Conservation (phyloP, 2,797 vertebrate species). For the Cyprinodon diabolis region DNA sequence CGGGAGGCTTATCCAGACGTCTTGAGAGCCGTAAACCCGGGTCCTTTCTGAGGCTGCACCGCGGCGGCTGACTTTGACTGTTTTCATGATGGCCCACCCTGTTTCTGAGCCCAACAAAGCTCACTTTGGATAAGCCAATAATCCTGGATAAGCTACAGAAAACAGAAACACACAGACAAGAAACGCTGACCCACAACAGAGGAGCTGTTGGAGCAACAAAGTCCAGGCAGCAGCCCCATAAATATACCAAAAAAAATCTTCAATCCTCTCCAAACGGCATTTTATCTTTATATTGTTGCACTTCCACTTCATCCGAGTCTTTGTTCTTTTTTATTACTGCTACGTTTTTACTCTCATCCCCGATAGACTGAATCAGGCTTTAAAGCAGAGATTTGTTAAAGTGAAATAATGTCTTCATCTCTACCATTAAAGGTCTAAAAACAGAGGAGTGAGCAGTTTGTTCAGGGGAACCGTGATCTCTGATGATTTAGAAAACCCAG, state of each 20-base stretch:
- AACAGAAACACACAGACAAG: background rate
- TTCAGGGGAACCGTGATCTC: background rate
- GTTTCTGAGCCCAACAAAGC: background rate
- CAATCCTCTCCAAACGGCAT: background rate
- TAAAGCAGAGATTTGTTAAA: background rate
- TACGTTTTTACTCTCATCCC: background rate
- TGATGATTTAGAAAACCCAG: too few species aligned
- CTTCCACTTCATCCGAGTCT: background rate
- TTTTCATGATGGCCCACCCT: background rate
- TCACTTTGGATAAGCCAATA: conserved; percentile 11
- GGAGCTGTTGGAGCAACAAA: background rate
- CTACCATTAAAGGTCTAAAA: background rate
- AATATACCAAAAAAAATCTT: background rate
- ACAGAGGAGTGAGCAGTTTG: background rate
- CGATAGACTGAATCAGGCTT: background rate
- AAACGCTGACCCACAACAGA: conserved; percentile 4
- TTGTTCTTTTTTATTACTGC: too few species aligned
- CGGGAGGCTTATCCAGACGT: background rate
- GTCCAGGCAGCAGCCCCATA: background rate
- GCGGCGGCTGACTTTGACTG: background rate
- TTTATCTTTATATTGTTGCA: too few species aligned
- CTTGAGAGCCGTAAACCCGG: background rate
- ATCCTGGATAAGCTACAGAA: conserved; percentile 14
- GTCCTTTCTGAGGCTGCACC: background rate
- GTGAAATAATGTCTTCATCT: background rate